These are phyloP conservation scores for Nothoprocta pentlandii DNA, from an alignment of 2,113 vertebrate species.

Conservation along the genomic window DNA sequence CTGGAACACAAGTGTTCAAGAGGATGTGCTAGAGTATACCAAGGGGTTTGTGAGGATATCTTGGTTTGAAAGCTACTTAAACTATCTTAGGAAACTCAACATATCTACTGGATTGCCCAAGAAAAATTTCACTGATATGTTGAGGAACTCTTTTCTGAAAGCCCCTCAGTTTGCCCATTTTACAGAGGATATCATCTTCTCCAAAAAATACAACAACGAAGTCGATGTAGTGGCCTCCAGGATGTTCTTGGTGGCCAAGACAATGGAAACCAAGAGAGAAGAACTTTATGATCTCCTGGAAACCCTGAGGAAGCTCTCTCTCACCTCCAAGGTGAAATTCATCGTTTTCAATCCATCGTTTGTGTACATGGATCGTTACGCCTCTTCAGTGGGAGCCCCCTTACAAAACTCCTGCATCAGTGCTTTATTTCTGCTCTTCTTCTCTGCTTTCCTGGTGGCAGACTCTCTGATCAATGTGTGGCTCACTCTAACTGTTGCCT, in stretches of 20 bases:
- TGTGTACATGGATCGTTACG: conserved; percentile 97
- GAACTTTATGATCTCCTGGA: conserved; percentile 98
- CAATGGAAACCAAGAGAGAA: conserved; percentile 96
- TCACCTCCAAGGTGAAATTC: conserved; percentile 97
- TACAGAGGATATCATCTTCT: conserved; percentile 97
- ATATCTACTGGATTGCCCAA: conserved; percentile 90
- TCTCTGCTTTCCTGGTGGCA: conserved; percentile 94
- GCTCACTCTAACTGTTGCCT: conserved; percentile 94
- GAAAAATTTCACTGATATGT: conserved; percentile 92
- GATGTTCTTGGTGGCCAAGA: conserved; percentile 97
- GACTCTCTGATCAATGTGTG: conserved; percentile 95
- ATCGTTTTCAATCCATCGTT: conserved; percentile 99
- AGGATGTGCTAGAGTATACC: conserved; percentile 94
- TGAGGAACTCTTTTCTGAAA: conserved; percentile 92
- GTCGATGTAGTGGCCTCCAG: conserved; percentile 95
- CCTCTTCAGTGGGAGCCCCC: conserved; percentile 95
- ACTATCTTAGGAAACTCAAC: conserved; percentile 93
- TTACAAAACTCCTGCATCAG: conserved; percentile 97
- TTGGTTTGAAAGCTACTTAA: conserved; percentile 98
- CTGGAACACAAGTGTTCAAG: conserved; percentile 97
- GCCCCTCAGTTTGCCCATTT: conserved; percentile 93
- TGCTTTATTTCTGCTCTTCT: conserved; percentile 95
- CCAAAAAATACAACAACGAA: conserved; percentile 91
- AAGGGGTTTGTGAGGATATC: conserved; percentile 98
- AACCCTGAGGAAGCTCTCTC: conserved; percentile 93